These are phyloP conservation scores for Copsychus sechellarum DNA, from an alignment of 2,113 vertebrate species.

Conservation along the genomic window DNA sequence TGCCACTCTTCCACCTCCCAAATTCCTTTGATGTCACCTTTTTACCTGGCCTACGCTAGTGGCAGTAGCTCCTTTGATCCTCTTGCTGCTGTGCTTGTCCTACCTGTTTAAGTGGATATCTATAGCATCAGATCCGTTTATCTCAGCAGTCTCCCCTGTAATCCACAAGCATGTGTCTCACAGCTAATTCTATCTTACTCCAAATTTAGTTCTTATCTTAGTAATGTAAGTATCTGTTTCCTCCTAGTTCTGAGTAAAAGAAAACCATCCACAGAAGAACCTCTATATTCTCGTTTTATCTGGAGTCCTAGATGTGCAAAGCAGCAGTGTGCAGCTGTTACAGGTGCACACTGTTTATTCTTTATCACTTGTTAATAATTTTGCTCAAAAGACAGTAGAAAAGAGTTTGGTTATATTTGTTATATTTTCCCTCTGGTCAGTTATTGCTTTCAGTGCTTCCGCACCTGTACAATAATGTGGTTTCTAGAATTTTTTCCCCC, in stretches of 20 bases:
- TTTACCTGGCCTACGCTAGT: background rate
- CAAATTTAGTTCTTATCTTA: constrained; percentile 16
- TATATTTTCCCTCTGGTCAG: background rate
- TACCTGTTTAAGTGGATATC: constrained; percentile 2
- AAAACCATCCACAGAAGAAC: background rate
- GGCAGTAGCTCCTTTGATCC: background rate
- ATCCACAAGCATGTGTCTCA: constrained; percentile 4
- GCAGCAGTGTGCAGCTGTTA: background rate
- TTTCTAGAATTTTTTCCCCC: background rate
- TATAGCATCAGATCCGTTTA: background rate
- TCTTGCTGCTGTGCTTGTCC: background rate
- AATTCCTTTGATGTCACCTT: background rate
- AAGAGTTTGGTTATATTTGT: background rate
- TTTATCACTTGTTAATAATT: background rate
- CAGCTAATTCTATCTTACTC: constrained; percentile 35
- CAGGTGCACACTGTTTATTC: background rate
- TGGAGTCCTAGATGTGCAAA: background rate
- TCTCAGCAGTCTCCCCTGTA: background rate
- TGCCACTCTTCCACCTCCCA: background rate
- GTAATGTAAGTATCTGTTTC: background rate
- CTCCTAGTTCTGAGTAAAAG: background rate
- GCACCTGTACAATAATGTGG: background rate
- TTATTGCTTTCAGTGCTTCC: background rate
- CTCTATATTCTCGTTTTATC: background rate
- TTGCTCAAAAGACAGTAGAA: background rate